Evolutionary conservation across 1,140 invertebrate species (phyloP), one percentile per base, ranked within the genome.

Genomic region (Ditylenchus dipsaci): DNA sequence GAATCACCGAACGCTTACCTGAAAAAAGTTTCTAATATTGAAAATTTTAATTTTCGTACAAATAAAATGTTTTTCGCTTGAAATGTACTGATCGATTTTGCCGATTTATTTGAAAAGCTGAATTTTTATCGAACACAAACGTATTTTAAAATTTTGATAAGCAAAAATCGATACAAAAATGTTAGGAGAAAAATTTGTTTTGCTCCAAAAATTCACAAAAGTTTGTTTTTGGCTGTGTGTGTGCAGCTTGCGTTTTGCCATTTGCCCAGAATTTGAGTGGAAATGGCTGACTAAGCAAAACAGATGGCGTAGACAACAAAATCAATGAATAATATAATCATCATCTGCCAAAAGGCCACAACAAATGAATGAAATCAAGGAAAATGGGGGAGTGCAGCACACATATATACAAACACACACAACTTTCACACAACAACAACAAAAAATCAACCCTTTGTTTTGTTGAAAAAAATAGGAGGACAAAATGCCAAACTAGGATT

Each of bases 271-370:
- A 53, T 53, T 53, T 21, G 23, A 53, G 23, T 53, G 49, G n/a
- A 53, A 53, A 53, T 19, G 15, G 49, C 23, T 53, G 49, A 53
- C 49, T 53, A 53, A 53, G 49, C 49, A 53, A 53, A 53, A 53
- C 49, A 53, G n/a, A 53, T 53, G n/a, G 49, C 15, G 49, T 53
- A 53, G 49, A 53, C 33, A n/a, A n/a, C n/a, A 38, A 53, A 53
- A 53, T 53, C 49, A 53, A 53, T 53, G 49, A 53, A 53, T 53
- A 53, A 53, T 53, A 53, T 53, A 53, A 53, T 53, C 49, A 21
- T 53, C 49, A 21, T 38, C 33, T 38, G 33, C 49, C 23, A 19
- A 21, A 53, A 53, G 49, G 49, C 49, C 49, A 53, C n/a, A 26
- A 53, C n/a, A 53, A 53, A 21, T 53, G 49, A 53, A 53, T 53